phyloP scores from a whole-genome alignment of 2,797 vertebrate species.

The Chanos chanos region DNA sequence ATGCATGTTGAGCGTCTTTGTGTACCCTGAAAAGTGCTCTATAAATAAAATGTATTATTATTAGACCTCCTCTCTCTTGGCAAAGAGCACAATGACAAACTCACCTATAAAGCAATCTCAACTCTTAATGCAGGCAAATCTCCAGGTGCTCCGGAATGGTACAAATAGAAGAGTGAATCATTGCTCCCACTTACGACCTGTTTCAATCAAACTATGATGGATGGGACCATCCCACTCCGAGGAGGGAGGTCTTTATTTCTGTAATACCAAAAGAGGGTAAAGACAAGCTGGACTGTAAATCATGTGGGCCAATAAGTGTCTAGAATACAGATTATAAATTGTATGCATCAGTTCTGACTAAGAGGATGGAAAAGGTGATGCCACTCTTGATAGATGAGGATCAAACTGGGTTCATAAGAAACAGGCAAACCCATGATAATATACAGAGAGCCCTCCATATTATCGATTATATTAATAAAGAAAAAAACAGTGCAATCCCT shows the following conservation, averaged over 20 bases:
- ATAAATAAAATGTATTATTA: too few relatives aligned
- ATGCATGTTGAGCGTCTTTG: too few relatives aligned
- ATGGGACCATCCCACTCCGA: background rate
- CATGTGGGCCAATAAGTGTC: background rate
- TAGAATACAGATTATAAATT: slow-evolving; percentile 12
- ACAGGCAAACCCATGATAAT: slow-evolving; percentile 22
- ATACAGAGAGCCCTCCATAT: slow-evolving; percentile 27
- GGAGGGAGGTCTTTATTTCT: too few relatives aligned
- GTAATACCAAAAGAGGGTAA: slow-evolving; percentile 14
- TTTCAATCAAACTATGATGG: slow-evolving; percentile 1
- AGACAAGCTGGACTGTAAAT: slow-evolving; percentile 4
- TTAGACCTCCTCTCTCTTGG: too few relatives aligned
- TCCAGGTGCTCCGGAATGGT: too few relatives aligned
- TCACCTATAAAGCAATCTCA: too few relatives aligned
- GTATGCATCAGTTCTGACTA: slow-evolving; percentile 13
- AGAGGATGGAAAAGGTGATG: slow-evolving; percentile 6
- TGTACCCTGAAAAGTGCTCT: too few relatives aligned
- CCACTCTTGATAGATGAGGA: slow-evolving; percentile 6
- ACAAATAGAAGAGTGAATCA: too few relatives aligned
- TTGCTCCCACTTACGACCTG: too few relatives aligned
- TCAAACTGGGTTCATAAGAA: slow-evolving; percentile 14
- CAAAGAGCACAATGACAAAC: too few relatives aligned
- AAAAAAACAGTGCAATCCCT: background rate
- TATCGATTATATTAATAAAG: background rate
- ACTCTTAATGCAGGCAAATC: too few relatives aligned